Conservation (phyloP, 2,113 vertebrate genomes). For the Pollachius pollachius region DNA sequence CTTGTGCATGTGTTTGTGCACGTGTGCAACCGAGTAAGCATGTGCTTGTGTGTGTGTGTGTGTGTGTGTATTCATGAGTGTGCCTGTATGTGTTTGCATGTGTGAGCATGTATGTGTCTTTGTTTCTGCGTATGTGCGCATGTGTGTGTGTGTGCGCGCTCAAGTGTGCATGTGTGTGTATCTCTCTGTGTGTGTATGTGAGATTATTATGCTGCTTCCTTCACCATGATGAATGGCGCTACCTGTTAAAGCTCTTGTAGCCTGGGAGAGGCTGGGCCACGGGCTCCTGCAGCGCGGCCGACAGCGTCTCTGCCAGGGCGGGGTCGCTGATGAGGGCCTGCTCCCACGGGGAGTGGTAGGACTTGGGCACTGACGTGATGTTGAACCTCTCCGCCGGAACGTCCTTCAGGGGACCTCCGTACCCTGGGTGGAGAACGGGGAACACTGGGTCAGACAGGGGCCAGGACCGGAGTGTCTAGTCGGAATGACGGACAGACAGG, state of each 20-base stretch:
- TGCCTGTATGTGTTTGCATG: no score
- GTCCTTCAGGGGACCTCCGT: conserved; percentile 89
- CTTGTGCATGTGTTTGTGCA: no score
- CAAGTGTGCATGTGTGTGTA: no score
- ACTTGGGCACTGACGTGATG: conserved; percentile 87
- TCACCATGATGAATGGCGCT: conserved; percentile 19
- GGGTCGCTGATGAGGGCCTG: conserved; percentile 85
- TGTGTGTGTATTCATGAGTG: no score
- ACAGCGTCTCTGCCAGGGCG: conserved; percentile 77
- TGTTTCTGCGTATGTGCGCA: no score
- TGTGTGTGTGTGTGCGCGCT: no score
- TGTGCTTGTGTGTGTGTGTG: no score
- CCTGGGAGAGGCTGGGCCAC: conserved; percentile 75
- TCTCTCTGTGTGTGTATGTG: no score
- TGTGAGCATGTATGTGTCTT: no score
- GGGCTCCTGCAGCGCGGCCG: conserved; percentile 75
- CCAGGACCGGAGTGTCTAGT: not conserved
- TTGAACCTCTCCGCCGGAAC: conserved; percentile 93
- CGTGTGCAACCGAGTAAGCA: no score
- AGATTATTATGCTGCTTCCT: no score
- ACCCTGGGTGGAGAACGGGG: conserved; percentile 69
- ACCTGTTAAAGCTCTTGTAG: conserved; percentile 98
- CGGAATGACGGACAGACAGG: not conserved
- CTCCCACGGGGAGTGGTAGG: conserved; percentile 94
- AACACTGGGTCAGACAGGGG: no score